Evolutionary conservation across 2,113 vertebrate species (phyloP).

Genomic region (Nannobrachium achirus): DNA sequence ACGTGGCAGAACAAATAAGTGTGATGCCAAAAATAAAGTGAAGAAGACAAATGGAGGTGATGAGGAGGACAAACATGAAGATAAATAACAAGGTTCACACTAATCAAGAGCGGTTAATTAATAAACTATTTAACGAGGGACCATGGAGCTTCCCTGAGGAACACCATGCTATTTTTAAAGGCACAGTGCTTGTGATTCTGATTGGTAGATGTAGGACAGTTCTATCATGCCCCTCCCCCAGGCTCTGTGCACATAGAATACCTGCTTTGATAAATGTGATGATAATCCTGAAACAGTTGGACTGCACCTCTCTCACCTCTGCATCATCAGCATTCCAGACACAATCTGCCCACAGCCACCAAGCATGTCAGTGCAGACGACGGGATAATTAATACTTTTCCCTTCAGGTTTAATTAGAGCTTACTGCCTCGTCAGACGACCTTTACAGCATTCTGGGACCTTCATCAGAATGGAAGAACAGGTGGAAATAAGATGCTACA

Average conservation of each 20-base stretch:
- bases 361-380: conserved; percentile 60
- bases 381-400: conserved; percentile 76
- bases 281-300: conserved; percentile 48
- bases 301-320: conserved; percentile 45
- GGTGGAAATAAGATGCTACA: conserved; percentile 50
- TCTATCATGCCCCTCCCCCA: conserved; percentile 4
- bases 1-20: conserved; percentile 25
- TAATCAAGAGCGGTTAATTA: conserved; percentile 14
- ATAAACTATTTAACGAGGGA: conserved; percentile 36
- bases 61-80: conserved; percentile 51
- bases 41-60: conserved; percentile 27
- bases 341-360: conserved; percentile 57
- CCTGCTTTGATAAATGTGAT: conserved; percentile 50
- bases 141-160: conserved; percentile 22
- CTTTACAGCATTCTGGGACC: conserved; percentile 54
- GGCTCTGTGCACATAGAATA: conserved; percentile 42
- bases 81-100: conserved; percentile 30
- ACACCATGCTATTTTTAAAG: conserved; percentile 25
- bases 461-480: conserved; percentile 42
- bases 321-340: conserved; percentile 65
- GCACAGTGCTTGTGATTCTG: conserved; percentile 18
- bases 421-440: conserved; percentile 47
- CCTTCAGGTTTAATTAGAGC: conserved; percentile 82
- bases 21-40: conserved; percentile 28
- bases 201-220: conserved; percentile 18